Percentiles rank a stretch among this genome's conserved stretches.
Evolutionary conservation across 2,113 vertebrate genomes (phyloP).

Genomic region (Mustela lutreola): DNA sequence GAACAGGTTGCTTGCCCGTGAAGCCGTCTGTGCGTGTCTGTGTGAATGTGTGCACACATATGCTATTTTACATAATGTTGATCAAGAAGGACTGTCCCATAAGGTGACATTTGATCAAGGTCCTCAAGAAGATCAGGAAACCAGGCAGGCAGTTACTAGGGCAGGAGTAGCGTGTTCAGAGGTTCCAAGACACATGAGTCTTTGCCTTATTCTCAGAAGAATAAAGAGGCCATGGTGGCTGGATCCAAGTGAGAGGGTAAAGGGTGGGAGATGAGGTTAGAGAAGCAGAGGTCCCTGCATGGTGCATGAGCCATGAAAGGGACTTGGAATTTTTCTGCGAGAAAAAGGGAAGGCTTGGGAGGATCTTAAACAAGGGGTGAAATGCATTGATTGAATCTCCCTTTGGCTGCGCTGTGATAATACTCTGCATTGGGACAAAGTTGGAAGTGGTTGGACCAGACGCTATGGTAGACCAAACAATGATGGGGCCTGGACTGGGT

Average conservation of each 20-base stretch:
- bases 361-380: not conserved
- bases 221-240: not conserved
- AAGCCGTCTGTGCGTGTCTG: not conserved
- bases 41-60: fast-evolving
- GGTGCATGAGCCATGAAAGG: not conserved
- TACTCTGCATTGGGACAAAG: not conserved
- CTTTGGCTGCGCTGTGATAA: not conserved
- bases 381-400: not conserved
- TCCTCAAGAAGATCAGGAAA: not conserved
- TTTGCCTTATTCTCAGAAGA: not conserved
- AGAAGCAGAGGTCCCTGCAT: too few species aligned
- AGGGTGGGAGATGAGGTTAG: not conserved
- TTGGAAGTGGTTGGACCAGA: not conserved
- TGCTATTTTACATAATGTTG: not conserved
- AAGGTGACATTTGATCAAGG: not conserved
- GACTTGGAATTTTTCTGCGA: not conserved
- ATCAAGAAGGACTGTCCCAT: not conserved
- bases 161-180: not conserved
- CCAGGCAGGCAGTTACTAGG: too few species aligned
- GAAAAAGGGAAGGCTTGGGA: not conserved
- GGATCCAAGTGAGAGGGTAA: not conserved
- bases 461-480: not conserved
- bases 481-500: not conserved
- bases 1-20: not conserved
- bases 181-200: not conserved